A percentile compares a stretch with the other conserved stretches of the same genome.
Evolutionary conservation across 2,888 invertebrate species (phyloP).

Genomic region (Nomada goodeniana): DNA sequence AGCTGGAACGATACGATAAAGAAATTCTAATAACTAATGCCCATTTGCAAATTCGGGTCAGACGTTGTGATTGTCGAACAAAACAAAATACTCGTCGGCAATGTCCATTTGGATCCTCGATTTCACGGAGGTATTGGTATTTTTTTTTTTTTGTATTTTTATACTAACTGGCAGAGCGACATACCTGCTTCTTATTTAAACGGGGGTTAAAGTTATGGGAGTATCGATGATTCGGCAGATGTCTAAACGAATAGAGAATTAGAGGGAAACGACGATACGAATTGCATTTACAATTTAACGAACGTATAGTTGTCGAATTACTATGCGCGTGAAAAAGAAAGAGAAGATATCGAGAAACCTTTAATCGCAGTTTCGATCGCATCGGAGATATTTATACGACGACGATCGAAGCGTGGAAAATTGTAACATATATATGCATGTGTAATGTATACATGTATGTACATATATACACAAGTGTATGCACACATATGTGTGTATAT

Average conservation of each 20-base stretch:
- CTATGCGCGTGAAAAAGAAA: too few relatives aligned
- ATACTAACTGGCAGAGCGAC: too few relatives aligned
- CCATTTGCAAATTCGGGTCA: constrained; percentile 29
- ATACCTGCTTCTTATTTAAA: too few relatives aligned
- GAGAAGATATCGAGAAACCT: too few relatives aligned
- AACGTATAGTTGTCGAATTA: too few relatives aligned
- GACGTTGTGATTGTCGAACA: constrained; percentile 1
- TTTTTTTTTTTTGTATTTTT: not conserved
- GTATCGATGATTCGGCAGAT: not conserved
- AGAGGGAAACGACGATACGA: too few relatives aligned
- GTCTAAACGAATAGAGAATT: too few relatives aligned
- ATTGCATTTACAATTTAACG: too few relatives aligned
- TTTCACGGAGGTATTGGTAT: not conserved
- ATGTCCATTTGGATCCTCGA: constrained; percentile 8
- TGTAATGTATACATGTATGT: not conserved
- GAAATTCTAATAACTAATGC: constrained; percentile 7
- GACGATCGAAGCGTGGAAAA: constrained; percentile 38
- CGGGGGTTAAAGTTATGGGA: not conserved
- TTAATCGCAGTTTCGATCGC: not conserved
- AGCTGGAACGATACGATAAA: not conserved
- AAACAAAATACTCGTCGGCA: constrained; percentile 14
- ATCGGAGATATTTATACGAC: constrained; percentile 43
- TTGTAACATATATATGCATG: constrained; percentile 30
- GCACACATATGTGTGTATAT: constrained; percentile 16
- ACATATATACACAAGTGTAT: constrained; percentile 20